Base-by-base conservation (phyloP, 2,797 vertebrate species). In the Hipposideros larvatus region DNA sequence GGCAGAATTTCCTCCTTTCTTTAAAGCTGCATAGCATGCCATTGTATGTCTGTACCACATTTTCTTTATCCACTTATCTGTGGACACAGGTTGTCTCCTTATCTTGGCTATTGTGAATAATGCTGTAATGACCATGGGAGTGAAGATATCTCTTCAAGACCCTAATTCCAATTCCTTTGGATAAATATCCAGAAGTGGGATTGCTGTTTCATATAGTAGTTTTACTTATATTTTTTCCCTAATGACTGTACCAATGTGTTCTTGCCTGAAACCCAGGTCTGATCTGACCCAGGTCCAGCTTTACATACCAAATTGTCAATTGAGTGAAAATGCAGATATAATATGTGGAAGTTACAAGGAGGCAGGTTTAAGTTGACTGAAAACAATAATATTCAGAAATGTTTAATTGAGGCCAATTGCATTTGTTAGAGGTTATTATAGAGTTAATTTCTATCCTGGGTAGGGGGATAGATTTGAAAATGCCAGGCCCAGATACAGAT, bases 311-410 rank as follows among this genome's bases (percentile, higher is more conserved):
- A 77, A 55, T 65, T 73, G 11, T 83, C n/a, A 11, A 22, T 86
- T 61, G 51, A 78, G 22, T 37, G 26, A 85, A 51, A 48, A 41
- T 63, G 41, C 63, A 80, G 41, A 75, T 71, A 68, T 37, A 55
- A 66, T 55, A 71, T 11, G 10, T 77, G 21, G 74, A 74, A 61
- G 24, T 78, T 88, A 65, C 2, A 79, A 61, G 14, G 55, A 85
- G 3, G 9, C 9, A 59, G 34, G 18, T 90, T 92, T 90, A 51
- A 90, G 24, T 7, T 66, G 26, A 53, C 46, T 73, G 65, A 79
- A 96, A 91, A 61, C 19, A 82, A 41, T 79, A 73, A 57, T 11
- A 68, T 78, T 57, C 57, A 91, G 70, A 70, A 87, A 63, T 43
- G 21, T n/a, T 90, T 77, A 19, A 77, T 26, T 24, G 28, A 86